These are phyloP conservation scores for Penaeus vannamei DNA, from an alignment of 1,140 invertebrate genomes.

Conservation along the genomic window DNA sequence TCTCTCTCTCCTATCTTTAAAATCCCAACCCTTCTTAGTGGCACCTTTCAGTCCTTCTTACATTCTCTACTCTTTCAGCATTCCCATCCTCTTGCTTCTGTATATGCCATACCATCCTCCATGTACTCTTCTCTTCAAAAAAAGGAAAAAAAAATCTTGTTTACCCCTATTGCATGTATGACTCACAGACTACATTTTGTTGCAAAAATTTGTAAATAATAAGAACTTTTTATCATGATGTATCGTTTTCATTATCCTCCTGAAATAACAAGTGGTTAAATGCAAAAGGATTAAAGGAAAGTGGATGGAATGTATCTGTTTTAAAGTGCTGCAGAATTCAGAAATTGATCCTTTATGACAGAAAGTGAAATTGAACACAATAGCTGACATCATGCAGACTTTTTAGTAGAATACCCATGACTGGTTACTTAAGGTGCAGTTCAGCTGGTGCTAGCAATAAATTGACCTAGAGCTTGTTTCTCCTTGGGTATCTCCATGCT, in stretches of 20 bases:
- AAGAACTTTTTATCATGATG: slow-evolving; percentile 64
- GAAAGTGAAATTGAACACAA: too few species aligned
- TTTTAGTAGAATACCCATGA: too few species aligned
- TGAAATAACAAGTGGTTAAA: neutral
- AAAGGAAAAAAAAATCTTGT: too few species aligned
- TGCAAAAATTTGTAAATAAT: slow-evolving; percentile 67
- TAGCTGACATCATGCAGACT: too few species aligned
- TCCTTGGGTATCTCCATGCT: too few species aligned
- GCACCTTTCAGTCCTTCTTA: slow-evolving; percentile 1
- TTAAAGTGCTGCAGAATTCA: neutral
- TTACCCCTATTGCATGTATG: slow-evolving; percentile 62
- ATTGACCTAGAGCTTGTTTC: too few species aligned
- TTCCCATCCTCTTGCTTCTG: slow-evolving; percentile 17
- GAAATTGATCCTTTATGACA: too few species aligned
- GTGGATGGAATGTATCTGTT: neutral
- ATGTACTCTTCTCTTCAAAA: neutral
- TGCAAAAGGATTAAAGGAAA: neutral
- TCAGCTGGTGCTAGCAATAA: too few species aligned
- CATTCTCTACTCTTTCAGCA: slow-evolving; percentile 3
- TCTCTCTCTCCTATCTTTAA: slow-evolving; percentile 16
- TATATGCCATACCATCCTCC: slow-evolving; percentile 28
- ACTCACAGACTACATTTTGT: slow-evolving; percentile 65
- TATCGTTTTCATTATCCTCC: slow-evolving; percentile 31
- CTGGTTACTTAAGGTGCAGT: too few species aligned
- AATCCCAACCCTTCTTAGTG: slow-evolving; percentile 2